A percentile compares a stretch with the other conserved stretches of the same genome.
These are phyloP conservation scores for Megalops atlanticus DNA, from an alignment of 2,113 vertebrate species.

Conservation along the genomic window DNA sequence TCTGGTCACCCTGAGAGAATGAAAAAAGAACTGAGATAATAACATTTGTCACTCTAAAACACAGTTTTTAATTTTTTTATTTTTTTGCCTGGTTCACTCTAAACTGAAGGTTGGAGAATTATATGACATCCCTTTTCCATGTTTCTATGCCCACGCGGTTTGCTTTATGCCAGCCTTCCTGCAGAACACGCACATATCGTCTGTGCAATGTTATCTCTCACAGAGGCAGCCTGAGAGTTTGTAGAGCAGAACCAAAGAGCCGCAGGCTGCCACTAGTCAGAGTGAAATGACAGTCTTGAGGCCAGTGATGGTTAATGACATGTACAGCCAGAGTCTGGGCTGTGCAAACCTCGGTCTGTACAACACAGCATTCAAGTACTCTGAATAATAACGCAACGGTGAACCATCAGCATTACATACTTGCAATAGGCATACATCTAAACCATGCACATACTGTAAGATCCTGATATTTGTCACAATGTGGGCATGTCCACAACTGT, in stretches of 20 bases:
- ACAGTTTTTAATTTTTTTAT: too few species aligned
- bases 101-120: neutral
- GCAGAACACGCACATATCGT: neutral
- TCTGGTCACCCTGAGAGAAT: neutral
- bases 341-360: neutral
- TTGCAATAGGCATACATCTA: too few species aligned
- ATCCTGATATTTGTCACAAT: too few species aligned
- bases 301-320: slow-evolving; percentile 21
- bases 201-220: slow-evolving; percentile 22
- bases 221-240: slow-evolving; percentile 33
- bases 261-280: slow-evolving; percentile 22
- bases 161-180: slow-evolving; percentile 25
- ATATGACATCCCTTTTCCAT: neutral
- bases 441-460: too few species aligned
- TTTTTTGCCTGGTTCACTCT: slow-evolving; percentile 10
- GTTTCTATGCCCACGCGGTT: neutral
- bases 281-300: slow-evolving; percentile 36
- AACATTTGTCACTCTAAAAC: neutral
- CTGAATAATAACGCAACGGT: neutral
- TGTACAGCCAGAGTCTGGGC: slow-evolving; percentile 18
- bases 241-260: slow-evolving; percentile 32
- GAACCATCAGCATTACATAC: neutral
- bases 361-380: neutral
- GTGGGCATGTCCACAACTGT: too few species aligned
- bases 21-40: neutral